Conservation (phyloP, 1,140 invertebrate species). For the Carcinoscorpius rotundicauda region DNA sequence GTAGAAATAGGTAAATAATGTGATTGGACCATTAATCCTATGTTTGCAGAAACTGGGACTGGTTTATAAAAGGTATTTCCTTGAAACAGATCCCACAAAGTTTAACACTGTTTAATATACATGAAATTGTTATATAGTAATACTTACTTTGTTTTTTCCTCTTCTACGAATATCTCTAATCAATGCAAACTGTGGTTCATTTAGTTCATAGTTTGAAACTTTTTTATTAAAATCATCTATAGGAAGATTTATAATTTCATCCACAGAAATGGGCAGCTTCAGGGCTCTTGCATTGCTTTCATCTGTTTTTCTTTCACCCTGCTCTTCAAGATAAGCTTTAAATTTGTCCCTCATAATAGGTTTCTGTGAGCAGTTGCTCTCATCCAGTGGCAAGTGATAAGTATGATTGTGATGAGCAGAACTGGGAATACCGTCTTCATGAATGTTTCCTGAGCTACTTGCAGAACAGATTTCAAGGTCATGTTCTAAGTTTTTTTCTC, state of each 20-base stretch:
- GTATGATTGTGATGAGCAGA: not conserved
- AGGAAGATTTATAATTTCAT: constrained; percentile 86
- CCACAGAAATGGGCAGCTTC: constrained; percentile 67
- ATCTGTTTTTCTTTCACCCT: constrained; percentile 40
- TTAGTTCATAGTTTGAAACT: constrained; percentile 83
- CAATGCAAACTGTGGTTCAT: constrained; percentile 76
- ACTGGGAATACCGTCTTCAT: too few relatives aligned
- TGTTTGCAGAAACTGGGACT: too few relatives aligned
- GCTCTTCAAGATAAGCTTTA: not conserved
- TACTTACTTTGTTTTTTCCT: constrained; percentile 37
- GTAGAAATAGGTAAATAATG: too few relatives aligned
- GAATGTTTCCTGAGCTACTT: too few relatives aligned
- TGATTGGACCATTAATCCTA: too few relatives aligned
- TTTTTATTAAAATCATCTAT: constrained; percentile 97
- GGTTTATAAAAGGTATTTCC: too few relatives aligned
- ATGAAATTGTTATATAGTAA: not conserved
- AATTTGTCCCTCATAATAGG: constrained; percentile 1
- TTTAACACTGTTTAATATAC: too few relatives aligned
- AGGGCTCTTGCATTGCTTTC: constrained; percentile 65
- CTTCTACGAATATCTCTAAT: constrained; percentile 82
- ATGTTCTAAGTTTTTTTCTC: too few relatives aligned
- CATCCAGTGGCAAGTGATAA: not conserved
- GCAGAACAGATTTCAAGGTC: too few relatives aligned
- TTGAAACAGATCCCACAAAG: too few relatives aligned
- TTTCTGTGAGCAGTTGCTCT: not conserved